Conservation (phyloP, 2,888 invertebrate genomes). For the Ennomos fuscantarius region DNA sequence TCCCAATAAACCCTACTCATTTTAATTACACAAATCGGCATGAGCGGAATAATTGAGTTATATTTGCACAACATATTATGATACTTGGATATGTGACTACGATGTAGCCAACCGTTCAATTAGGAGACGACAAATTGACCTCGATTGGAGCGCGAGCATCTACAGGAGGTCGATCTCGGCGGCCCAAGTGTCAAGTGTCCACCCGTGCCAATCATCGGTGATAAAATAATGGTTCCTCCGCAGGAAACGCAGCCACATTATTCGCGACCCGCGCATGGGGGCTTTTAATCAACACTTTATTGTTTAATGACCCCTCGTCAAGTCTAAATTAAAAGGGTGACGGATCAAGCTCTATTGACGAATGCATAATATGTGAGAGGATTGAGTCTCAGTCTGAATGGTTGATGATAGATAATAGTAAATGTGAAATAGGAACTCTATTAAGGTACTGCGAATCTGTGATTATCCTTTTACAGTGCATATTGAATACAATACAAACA, state of each 20-base stretch:
- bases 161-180: constrained; percentile 33
- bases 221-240: constrained; percentile 79
- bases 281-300: constrained; percentile 86
- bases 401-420: constrained; percentile 72
- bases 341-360: constrained; percentile 82
- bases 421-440: constrained; percentile 30
- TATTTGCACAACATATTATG: neutral
- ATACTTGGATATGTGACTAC: constrained; percentile 8
- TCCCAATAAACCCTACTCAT: constrained; percentile 9
- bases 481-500: too few relatives aligned
- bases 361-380: constrained; percentile 77
- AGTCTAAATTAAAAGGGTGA: constrained; percentile 85
- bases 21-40: constrained; percentile 8
- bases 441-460: constrained; percentile 11
- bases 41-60: constrained; percentile 4
- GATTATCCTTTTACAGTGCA: too few relatives aligned
- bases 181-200: constrained; percentile 49
- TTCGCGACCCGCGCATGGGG: constrained; percentile 82
- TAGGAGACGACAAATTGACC: constrained; percentile 32
- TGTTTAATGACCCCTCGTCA: constrained; percentile 84
- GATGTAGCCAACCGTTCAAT: constrained; percentile 28
- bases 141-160: constrained; percentile 39
- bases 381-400: constrained; percentile 73
- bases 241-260: constrained; percentile 77
- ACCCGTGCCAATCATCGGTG: constrained; percentile 80